Base-by-base conservation (phyloP, 2,888 invertebrate species). In the Epinotia brunnichana region DNA sequence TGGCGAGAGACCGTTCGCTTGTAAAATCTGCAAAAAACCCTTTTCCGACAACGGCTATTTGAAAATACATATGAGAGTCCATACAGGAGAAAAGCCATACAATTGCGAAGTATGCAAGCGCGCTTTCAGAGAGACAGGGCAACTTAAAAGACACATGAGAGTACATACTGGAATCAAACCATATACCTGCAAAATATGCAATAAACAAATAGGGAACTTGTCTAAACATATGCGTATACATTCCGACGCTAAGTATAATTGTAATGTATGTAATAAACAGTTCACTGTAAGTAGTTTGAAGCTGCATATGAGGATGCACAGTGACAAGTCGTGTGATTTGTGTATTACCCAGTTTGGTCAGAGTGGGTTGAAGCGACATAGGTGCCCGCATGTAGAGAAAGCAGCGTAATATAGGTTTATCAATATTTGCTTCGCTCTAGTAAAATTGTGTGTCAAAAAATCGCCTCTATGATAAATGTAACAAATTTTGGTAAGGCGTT, bases 21-120 rank as follows among this genome's bases (percentile, higher is more conserved):
- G 92, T 63, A 85, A 86, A 74, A 81, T 92, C 0, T 92, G 92
- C 51, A 88, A 90, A 10, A 92, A 92, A 76, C 84, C 88, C 0
- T 92, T 92, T 56, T 88, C 92, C 0, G 91, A 92, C 59, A 92
- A 90, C n/a, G 91, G 91, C 0, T 91, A 92, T 67, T 79, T 92
- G 15, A 92, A 90, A 74, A 91, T 91, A 0, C 92, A 92, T 72
- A 90, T 91, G 90, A 76, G 92, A 0, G 85, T 91, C 0, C 92
- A 92, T 73, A 90, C 89, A 0, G 90, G 90, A 0, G 91, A 90
- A 21, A 90, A 90, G 15, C 92, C 92, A 0, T 92, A 84, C 44
- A 74, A 72, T 0, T 92, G 92, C 68, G 88, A 91, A 0, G 68
- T 91, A 0, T 92, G 92, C 53, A 89, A 91, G 19, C 82, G 90